Evolutionary conservation across 2,888 invertebrate species (phyloP), one percentile per base, ranked within the genome.

Genomic region (Dione vanillae): DNA sequence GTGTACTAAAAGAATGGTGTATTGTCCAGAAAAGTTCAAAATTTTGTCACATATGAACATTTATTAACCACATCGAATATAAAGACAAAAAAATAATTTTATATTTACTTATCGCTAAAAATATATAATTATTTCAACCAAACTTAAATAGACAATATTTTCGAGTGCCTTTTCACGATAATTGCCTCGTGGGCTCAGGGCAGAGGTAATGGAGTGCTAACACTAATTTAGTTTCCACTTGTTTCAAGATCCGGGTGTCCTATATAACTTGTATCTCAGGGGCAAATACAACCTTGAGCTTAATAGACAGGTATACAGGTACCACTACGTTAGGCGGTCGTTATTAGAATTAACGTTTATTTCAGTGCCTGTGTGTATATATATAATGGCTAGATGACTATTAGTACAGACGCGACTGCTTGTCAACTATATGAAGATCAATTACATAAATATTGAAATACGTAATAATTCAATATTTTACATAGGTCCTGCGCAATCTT

Each of bases 201-300:
- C n/a, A n/a, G n/a, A 20, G 43, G n/a, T 41, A 59, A 43, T 59
- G 41, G 43, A 59, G 43, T 20, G 20, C n/a, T 59, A 59, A 41
- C 59, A 59, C 14, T 43, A 20, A 43, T 59, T 41, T 43, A 43
- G 20, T 59, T 59, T 43, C 20, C n/a, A 43, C 59, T 59, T 59
- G 59, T 43, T 43, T 27, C 14, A 20, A 59, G 43, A 43, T n/a
- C 20, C 43, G 43, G 9, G 43, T 43, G 20, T 41, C 41, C 41
- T 59, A 14, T 59, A 59, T 54, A 20, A 41, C 8, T 20, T 59
- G 14, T 43, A 41, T 41, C 41, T 0, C 14, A 14, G 20, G 41
- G 41, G 59, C 9, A 20, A 59, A 59, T 43, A 59, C 9, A 43
- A 12, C 59, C 20, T 59, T 59, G 20, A 20, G 6, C 19, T 41